These are phyloP conservation scores for Falco concolor DNA, from an alignment of 2,797 vertebrate genomes.

Conservation along the genomic window DNA sequence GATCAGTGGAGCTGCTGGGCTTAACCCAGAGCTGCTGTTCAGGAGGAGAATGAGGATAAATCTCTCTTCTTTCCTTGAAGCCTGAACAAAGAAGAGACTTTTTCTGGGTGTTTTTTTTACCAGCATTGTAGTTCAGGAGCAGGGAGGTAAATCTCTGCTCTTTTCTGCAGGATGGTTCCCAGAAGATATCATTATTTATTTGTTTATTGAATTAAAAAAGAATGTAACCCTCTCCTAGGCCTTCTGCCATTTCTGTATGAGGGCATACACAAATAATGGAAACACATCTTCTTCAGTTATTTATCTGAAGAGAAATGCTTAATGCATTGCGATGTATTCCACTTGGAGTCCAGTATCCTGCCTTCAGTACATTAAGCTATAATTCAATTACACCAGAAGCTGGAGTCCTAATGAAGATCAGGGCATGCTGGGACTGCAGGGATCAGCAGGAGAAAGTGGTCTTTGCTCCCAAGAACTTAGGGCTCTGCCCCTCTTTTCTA, in stretches of 20 bases:
- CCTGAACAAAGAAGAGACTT: not conserved
- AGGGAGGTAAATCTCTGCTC: not conserved
- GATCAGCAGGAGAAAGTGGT: not conserved
- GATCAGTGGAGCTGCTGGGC: not conserved
- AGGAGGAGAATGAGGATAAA: not conserved
- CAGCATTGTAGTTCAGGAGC: not conserved
- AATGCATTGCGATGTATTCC: not conserved
- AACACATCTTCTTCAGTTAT: not conserved
- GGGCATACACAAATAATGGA: not conserved
- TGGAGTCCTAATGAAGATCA: not conserved
- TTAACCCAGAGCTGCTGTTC: not conserved
- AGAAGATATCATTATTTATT: not conserved
- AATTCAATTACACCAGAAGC: not conserved
- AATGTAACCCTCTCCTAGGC: slow-evolving; percentile 4
- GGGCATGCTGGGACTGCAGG: not conserved
- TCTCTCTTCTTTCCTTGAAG: not conserved
- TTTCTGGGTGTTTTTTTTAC: not conserved
- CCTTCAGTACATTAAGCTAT: not conserved
- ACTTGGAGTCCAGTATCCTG: not conserved
- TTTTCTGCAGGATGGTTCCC: not conserved
- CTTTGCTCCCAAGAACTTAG: not conserved
- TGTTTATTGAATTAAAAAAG: slow-evolving; percentile 18
- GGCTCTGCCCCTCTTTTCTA: not conserved
- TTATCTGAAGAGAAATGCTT: slow-evolving; percentile 20
- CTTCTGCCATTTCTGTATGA: not conserved